phyloP scores from a whole-genome alignment of 2,113 vertebrate species.

The Xyliphius kryptos region DNA sequence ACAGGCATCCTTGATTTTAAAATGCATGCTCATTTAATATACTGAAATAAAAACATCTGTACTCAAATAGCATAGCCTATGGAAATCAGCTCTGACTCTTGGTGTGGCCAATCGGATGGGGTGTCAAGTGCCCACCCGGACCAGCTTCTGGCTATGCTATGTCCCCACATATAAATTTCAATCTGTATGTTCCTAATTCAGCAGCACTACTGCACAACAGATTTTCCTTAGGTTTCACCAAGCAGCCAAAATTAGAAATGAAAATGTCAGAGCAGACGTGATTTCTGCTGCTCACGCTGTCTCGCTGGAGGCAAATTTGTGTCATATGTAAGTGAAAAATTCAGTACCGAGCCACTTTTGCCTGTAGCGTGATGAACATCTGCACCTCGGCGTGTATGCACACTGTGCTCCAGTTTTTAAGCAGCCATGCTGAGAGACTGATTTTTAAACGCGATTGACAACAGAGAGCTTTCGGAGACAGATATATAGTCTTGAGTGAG shows the following conservation, averaged over 20 bases:
- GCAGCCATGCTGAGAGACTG: neutral
- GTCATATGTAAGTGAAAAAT: neutral
- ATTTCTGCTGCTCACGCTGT: conserved; percentile 2
- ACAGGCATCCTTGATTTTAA: no score
- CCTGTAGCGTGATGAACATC: neutral
- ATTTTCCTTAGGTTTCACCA: neutral
- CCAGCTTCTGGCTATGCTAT: no score
- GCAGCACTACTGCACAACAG: neutral
- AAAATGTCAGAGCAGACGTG: neutral
- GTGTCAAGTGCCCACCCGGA: no score
- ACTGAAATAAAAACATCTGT: no score
- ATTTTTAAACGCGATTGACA: neutral
- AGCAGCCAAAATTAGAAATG: neutral
- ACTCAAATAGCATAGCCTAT: no score
- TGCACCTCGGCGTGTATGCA: neutral
- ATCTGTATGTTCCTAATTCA: neutral
- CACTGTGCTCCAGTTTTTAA: neutral
- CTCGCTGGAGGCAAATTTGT: conserved; percentile 7
- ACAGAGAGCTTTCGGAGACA: neutral
- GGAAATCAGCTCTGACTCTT: no score
- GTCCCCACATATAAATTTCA: neutral
- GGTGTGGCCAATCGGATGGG: no score
- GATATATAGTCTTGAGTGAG: no score
- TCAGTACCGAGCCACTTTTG: neutral
- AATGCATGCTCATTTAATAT: no score